Evolutionary conservation across 2,888 invertebrate genomes (phyloP).

Genomic region (Drosophila fulvimacula): DNA sequence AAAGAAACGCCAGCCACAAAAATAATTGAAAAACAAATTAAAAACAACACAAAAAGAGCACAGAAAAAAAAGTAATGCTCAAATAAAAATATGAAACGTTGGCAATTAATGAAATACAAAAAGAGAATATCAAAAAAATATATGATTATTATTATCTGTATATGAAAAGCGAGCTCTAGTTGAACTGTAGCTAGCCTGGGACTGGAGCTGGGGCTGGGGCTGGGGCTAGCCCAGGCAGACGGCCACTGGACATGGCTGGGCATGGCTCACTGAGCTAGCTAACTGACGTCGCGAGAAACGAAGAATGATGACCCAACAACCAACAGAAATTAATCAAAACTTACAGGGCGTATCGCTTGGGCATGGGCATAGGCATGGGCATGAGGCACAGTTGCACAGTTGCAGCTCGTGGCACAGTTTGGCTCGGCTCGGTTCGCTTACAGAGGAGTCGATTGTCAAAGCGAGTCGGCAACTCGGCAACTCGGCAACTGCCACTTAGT

Average conservation of each 20-base stretch:
- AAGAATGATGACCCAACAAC: slow-evolving; percentile 46
- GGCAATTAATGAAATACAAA: slow-evolving; percentile 69
- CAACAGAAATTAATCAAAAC: slow-evolving; percentile 59
- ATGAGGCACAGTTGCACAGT: slow-evolving; percentile 4
- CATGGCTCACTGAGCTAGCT: slow-evolving; percentile 52
- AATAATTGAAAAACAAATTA: slow-evolving; percentile 80
- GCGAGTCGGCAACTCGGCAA: not conserved
- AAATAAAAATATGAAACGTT: slow-evolving; percentile 79
- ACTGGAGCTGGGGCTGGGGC: too few species aligned
- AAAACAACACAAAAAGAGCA: slow-evolving; percentile 54
- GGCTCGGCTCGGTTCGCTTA: slow-evolving; percentile 1
- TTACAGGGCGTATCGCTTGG: slow-evolving; percentile 50
- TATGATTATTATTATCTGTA: slow-evolving; percentile 50
- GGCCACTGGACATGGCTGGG: slow-evolving; percentile 42
- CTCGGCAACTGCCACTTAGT: slow-evolving; percentile 13
- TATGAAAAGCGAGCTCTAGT: slow-evolving; percentile 32
- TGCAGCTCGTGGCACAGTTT: slow-evolving; percentile 60
- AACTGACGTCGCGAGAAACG: slow-evolving; percentile 9
- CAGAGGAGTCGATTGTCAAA: slow-evolving; percentile 31
- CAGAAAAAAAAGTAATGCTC: slow-evolving; percentile 44
- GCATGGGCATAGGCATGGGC: slow-evolving; percentile 2
- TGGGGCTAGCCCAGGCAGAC: not conserved
- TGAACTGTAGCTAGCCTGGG: not conserved
- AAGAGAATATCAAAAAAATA: slow-evolving; percentile 28
- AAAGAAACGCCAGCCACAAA: slow-evolving; percentile 68